Percentiles rank a stretch among this genome's conserved stretches.
phyloP scores from a whole-genome alignment of 64 coral and sea anemone species.

The Pachyseris speciosa region DNA sequence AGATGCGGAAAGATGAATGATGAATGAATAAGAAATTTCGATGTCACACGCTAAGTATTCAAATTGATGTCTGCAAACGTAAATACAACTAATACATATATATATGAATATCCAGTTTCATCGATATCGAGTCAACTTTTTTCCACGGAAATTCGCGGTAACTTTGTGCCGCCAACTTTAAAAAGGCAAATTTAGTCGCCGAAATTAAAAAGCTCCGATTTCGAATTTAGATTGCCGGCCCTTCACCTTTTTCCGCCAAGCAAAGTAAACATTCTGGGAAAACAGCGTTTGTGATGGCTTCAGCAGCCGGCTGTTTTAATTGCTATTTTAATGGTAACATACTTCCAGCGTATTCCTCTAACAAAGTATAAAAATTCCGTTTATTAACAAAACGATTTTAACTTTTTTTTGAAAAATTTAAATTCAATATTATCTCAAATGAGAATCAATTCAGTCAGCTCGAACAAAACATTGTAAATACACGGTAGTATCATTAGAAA shows the following conservation, averaged over 20 bases:
- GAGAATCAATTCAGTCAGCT: neutral
- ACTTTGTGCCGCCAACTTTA: neutral
- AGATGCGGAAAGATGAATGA: neutral
- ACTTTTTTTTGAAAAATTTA: too few relatives aligned
- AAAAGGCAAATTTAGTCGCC: neutral
- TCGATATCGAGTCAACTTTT: neutral
- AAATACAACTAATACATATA: neutral
- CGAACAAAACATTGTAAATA: neutral
- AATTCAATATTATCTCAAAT: neutral
- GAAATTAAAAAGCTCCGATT: slow-evolving; percentile 4
- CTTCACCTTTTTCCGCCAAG: neutral
- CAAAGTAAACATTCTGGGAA: slow-evolving; percentile 3
- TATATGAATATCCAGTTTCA: neutral
- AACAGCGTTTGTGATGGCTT: neutral
- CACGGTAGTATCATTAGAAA: neutral
- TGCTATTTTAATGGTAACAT: neutral
- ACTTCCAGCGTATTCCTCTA: neutral
- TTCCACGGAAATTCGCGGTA: neutral
- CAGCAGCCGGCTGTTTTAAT: neutral
- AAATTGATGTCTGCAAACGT: neutral
- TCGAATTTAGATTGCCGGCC: neutral
- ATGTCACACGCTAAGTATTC: neutral
- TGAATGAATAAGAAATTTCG: neutral
- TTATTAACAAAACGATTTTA: too few relatives aligned
- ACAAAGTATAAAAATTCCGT: neutral